Percentiles rank a stretch among this genome's conserved stretches.
These are phyloP conservation scores for Semnornis frantzii DNA, from an alignment of 2,113 vertebrate genomes.

Conservation along the genomic window DNA sequence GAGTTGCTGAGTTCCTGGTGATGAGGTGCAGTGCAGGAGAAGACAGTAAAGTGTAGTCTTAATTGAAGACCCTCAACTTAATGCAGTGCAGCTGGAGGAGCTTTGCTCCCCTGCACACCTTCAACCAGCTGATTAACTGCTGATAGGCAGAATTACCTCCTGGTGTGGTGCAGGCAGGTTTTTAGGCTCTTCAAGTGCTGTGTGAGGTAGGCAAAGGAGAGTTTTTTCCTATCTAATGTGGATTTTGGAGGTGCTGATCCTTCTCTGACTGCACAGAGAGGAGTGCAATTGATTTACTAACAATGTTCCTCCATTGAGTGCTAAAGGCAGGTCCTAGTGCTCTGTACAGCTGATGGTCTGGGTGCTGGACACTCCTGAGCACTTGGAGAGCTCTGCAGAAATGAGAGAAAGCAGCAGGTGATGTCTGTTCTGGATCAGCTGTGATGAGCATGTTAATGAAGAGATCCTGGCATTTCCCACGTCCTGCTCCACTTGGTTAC, in stretches of 20 bases:
- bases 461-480: not conserved
- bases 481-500: not conserved
- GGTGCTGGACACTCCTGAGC: not conserved
- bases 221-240: not conserved
- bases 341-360: not conserved
- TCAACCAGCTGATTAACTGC: not conserved
- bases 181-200: not conserved
- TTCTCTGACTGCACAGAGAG: not conserved
- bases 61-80: not conserved
- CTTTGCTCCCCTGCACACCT: not conserved
- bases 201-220: not conserved
- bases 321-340: not conserved
- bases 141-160: not conserved
- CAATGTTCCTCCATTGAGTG: not conserved
- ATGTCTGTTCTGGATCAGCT: not conserved
- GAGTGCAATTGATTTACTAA: rapidly evolving
- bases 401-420: not conserved
- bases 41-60: not conserved
- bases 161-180: not conserved
- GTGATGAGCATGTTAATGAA: not conserved
- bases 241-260: not conserved
- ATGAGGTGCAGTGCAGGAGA: not conserved
- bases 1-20: not conserved
- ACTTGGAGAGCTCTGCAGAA: not conserved
- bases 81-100: not conserved